Evolutionary conservation across 2,797 vertebrate species (phyloP).

Genomic region (Neomorphus geoffroyi): DNA sequence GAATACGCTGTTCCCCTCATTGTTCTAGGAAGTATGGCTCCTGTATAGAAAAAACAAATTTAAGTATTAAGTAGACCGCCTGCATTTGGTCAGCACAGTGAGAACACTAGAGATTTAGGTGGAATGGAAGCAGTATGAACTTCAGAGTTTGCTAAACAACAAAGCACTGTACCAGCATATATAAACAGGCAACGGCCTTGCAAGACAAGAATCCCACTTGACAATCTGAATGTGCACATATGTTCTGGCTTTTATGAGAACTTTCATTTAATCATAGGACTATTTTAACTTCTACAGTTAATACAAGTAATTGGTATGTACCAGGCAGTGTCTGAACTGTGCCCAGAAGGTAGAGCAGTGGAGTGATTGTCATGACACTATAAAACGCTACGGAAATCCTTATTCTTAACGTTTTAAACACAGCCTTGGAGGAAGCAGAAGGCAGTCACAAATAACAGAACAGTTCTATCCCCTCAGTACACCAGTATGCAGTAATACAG

Average conservation of each 20-base stretch:
- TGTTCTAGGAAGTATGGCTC: not conserved
- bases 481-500: not conserved
- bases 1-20: not conserved
- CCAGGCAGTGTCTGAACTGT: not conserved
- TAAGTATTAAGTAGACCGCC: not conserved
- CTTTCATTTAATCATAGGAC: not conserved
- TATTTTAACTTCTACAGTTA: not conserved
- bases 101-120: not conserved
- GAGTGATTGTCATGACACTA: not conserved
- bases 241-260: not conserved
- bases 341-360: not conserved
- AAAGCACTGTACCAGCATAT: not conserved
- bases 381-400: not conserved
- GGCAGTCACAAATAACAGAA: not conserved
- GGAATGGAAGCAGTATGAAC: not conserved
- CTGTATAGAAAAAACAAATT: not conserved
- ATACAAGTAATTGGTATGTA: not conserved
- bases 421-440: not conserved
- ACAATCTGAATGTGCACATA: not conserved
- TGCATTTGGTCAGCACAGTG: not conserved
- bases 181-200: not conserved
- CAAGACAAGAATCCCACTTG: not conserved
- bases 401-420: not conserved
- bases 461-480: not conserved
- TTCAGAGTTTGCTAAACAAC: not conserved